Evolutionary conservation across 2,113 vertebrate species (phyloP), one percentile per base, ranked within the genome.

Genomic region (Nannospalax galili): DNA sequence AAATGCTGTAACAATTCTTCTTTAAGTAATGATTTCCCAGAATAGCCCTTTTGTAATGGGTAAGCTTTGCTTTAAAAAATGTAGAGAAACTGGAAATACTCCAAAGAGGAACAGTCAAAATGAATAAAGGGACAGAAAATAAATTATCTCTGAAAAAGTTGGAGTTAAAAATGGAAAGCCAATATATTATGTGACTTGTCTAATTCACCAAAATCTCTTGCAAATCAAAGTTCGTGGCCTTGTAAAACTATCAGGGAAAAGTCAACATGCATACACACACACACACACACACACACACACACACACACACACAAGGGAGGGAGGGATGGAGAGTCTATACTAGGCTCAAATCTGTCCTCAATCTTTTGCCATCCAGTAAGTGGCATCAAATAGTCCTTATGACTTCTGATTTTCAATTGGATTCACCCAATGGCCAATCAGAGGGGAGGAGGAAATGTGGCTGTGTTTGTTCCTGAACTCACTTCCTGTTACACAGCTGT

Each of bases 1-100:
- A 96, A 97, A 95, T 93, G 70, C 91, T 95, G 67, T 96, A 81
- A 96, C 70, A 78, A 75, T 95, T 91, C 97, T 96, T 95, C 93
- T 96, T 95, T 96, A 96, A 96, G 91, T 91, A 88, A 94, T 95
- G 86, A 95, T 94, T 95, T 97, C 96, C 89, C 79, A 94, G 91
- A 97, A 97, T 93, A 97, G 96, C 75, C 81, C 52, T 67, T 97
- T 96, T 95, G 84, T 96, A 92, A 94, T 90, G 92, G 69, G 87
- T 95, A 92, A 94, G 80, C 80, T 87, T 95, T 96, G 94, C 94
- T 93, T 93, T 88, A 93, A 93, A 92, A 94, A 96, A 95, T 69
- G 62, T 87, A 79, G 40, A 89, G 89, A 91, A 95, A 86, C 91
- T 97, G 95, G 95, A 97, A 97, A 85, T 32, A 42, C 40, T 95